phyloP scores from a whole-genome alignment of 2,797 vertebrate species.

The Phylloscopus collybita region DNA sequence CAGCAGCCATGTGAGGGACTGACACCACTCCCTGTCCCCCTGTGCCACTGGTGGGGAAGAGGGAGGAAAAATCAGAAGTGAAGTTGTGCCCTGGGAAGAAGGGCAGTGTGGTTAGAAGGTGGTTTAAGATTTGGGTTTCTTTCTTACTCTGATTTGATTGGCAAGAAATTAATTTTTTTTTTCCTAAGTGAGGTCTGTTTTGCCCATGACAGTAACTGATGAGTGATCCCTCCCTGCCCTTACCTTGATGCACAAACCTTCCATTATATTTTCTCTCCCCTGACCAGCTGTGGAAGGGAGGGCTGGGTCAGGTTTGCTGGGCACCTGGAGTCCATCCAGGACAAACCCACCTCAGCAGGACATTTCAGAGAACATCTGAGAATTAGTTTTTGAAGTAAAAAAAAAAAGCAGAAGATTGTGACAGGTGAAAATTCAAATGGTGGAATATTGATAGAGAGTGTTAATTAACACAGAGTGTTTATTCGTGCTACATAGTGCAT shows the following conservation, averaged over 20 bases:
- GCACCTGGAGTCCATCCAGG: not conserved
- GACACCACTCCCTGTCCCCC: not conserved
- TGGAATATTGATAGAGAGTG: not conserved
- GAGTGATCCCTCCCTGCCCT: not conserved
- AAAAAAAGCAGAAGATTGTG: not conserved
- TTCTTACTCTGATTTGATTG: not conserved
- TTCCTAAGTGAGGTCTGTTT: not conserved
- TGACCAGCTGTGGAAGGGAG: not conserved
- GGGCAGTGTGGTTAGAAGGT: rapidly evolving
- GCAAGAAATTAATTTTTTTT: not conserved
- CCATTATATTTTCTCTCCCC: not conserved
- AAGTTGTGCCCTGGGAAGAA: not conserved
- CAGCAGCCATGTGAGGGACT: too few species aligned
- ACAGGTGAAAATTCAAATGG: not conserved
- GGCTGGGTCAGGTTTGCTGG: not conserved
- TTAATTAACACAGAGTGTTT: constrained; percentile 11
- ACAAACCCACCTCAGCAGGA: not conserved
- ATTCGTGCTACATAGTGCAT: not conserved
- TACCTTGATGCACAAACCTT: rapidly evolving
- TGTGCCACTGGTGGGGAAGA: too few species aligned
- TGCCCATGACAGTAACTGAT: not conserved
- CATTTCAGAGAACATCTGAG: not conserved
- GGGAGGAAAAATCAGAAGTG: not conserved
- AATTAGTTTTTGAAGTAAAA: not conserved
- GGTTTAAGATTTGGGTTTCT: not conserved